These are phyloP conservation scores for Macrotrachela quadricornifera DNA, from an alignment of 1,140 invertebrate genomes.

Conservation along the genomic window DNA sequence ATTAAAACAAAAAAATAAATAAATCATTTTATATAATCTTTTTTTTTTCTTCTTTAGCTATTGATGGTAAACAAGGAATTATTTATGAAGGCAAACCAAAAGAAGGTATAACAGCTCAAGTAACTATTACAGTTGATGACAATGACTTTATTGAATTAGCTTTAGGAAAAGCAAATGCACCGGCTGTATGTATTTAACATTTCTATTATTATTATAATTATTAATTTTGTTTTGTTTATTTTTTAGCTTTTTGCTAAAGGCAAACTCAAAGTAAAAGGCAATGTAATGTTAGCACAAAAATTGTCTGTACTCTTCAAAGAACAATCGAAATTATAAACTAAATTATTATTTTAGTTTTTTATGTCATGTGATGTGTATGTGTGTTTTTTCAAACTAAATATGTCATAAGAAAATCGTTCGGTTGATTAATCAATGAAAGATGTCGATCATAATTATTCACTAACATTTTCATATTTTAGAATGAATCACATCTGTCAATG, in stretches of 20 bases:
- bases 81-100: conserved; percentile 56
- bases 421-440: no score
- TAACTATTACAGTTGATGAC: conserved; percentile 61
- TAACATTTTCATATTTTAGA: no score
- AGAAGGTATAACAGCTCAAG: conserved; percentile 49
- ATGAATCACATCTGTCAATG: no score
- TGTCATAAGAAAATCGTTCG: no score
- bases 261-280: conserved; percentile 68
- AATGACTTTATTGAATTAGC: conserved; percentile 57
- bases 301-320: conserved; percentile 46
- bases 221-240: conserved; percentile 2
- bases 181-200: conserved; percentile 33
- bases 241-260: conserved; percentile 62
- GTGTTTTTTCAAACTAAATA: no score
- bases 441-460: no score
- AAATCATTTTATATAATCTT: neutral
- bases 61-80: conserved; percentile 54
- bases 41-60: conserved; percentile 37
- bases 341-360: no score
- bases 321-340: conserved; percentile 15
- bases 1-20: neutral
- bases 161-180: conserved; percentile 59
- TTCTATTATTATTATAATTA: neutral
- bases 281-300: conserved; percentile 77
- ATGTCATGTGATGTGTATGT: no score